A percentile compares a stretch with the other conserved stretches of the same genome.
phyloP scores from a whole-genome alignment of 2,888 invertebrate genomes.

The Athripsodes cinereus region DNA sequence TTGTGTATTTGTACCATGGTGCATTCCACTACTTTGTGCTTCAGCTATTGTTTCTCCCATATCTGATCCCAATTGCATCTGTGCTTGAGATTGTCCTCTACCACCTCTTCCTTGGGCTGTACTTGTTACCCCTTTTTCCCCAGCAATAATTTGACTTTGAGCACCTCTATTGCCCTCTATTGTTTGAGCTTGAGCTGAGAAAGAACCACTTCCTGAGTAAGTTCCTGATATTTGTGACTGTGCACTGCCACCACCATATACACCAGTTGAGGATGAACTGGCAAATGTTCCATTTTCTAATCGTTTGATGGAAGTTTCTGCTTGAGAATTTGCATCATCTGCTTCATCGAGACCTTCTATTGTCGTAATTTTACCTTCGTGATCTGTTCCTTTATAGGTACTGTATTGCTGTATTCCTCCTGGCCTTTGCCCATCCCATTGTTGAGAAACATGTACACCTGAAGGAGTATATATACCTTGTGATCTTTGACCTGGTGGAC shows the following conservation, averaged over 20 bases:
- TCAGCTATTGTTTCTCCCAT: slow-evolving; percentile 70
- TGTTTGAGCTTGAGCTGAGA: slow-evolving; percentile 77
- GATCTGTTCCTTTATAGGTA: neutral
- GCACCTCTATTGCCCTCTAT: slow-evolving; percentile 69
- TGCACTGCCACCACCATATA: slow-evolving; percentile 66
- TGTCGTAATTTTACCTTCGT: neutral
- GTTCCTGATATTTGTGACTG: slow-evolving; percentile 79
- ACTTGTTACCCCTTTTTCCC: slow-evolving; percentile 68
- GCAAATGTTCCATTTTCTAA: slow-evolving; percentile 62
- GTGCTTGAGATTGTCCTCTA: slow-evolving; percentile 68
- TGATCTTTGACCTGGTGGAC: too few relatives aligned
- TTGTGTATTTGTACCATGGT: slow-evolving; percentile 72
- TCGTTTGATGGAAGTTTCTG: slow-evolving; percentile 58
- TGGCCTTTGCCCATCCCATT: neutral
- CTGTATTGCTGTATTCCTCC: neutral
- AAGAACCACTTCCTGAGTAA: slow-evolving; percentile 70
- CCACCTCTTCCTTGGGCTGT: slow-evolving; percentile 70
- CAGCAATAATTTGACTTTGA: slow-evolving; percentile 62
- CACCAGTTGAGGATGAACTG: slow-evolving; percentile 70
- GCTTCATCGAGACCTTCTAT: slow-evolving; percentile 28
- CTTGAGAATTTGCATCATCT: slow-evolving; percentile 71
- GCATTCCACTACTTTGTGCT: slow-evolving; percentile 67
- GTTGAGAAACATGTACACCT: neutral
- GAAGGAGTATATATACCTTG: too few relatives aligned
- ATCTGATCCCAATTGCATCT: slow-evolving; percentile 68